Conservation (phyloP, 2,797 vertebrate genomes). For the Pangasius sanitwongsei region DNA sequence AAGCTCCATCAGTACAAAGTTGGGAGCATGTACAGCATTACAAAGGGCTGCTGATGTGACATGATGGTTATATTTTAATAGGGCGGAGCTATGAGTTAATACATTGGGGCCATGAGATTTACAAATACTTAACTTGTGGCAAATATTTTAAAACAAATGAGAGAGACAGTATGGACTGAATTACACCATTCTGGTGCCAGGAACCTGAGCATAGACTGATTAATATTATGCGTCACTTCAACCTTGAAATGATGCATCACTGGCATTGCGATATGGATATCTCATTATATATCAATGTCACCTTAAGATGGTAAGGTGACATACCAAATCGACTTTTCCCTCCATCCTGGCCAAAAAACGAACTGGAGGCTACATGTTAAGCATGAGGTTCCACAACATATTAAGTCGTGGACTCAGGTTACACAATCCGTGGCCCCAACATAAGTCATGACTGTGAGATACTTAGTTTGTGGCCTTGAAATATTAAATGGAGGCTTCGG, state of each 20-base stretch:
- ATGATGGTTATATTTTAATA: neutral
- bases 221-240: no score
- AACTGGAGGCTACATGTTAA: neutral
- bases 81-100: neutral
- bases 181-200: neutral
- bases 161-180: neutral
- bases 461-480: slow-evolving; percentile 20
- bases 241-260: neutral
- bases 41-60: neutral
- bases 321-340: neutral
- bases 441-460: neutral
- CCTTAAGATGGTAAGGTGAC: neutral
- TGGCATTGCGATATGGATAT: neutral
- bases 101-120: neutral
- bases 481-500: slow-evolving; percentile 1
- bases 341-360: neutral
- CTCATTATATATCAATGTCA: neutral
- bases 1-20: neutral
- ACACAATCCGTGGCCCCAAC: neutral
- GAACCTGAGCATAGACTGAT: neutral
- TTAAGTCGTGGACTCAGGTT: neutral
- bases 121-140: neutral
- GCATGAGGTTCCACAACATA: neutral
- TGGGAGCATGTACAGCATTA: neutral
- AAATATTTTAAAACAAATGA: neutral